Evolutionary conservation across 1,140 invertebrate species (phyloP), one percentile per base, ranked within the genome.

Genomic region (Drosophila pandora): DNA sequence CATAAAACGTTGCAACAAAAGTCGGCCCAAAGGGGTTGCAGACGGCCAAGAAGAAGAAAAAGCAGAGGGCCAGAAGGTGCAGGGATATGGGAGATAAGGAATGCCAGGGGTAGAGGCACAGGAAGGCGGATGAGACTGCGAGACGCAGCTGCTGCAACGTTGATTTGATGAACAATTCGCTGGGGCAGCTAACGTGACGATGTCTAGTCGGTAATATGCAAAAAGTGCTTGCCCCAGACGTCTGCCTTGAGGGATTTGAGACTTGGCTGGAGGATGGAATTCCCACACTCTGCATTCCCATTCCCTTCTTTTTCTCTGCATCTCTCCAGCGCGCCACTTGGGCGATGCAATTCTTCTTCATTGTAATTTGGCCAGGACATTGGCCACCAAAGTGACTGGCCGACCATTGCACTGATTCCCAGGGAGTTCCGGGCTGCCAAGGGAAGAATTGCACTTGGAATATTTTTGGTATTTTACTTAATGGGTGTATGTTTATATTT

Each of bases 1-100:
- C 83, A 88, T 83, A 88, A 88, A 87, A 87, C 83, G 83, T 82
- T 88, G 83, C 82, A 88, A 87, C 83, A 87, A 85, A 85, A 84
- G 43, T 85, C 59, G 54, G 54, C 32, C 34, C 52, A 55, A 55
- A 43, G 32, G 28, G 47, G 52, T 39, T 76, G 52, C 41, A 43
- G 34, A 37, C 34, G 10, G 1, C 34, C 34, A 37, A 37, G n/a
- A 43, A 43, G 41, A 2, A 43, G 39, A 43, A 43, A 13, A 43
- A 2, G 12, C 5, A 2, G 12, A 43, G 41, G 55, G 62, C 45
- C 57, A 45, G 52, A 34, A 45, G 32, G 22, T 43, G 22, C 22
- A 41, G 34, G 34, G 34, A 37, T 37, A 37, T 37, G 34, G 58
- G n/a, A 34, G 22, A 52, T 37, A 37, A 37, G 58, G 22, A 63